phyloP scores from a whole-genome alignment of 2,113 vertebrate genomes.

The Malurus alboscapulatus region DNA sequence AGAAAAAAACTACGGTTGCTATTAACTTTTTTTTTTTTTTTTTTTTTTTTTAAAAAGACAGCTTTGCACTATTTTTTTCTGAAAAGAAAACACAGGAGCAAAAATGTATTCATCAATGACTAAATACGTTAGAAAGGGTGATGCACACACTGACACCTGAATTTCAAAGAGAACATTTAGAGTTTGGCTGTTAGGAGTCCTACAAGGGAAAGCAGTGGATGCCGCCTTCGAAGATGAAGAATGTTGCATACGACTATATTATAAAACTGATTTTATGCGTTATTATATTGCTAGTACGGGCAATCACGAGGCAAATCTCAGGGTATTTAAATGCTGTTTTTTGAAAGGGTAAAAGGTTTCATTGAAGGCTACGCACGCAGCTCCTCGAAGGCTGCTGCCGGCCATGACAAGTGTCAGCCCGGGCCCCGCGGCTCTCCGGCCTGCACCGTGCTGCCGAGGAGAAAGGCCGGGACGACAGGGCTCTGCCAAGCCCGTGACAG shows the following conservation, averaged over 20 bases:
- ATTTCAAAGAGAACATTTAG: fast-evolving
- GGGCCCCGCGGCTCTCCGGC: fast-evolving
- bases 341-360: too few species aligned
- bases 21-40: neutral
- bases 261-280: fast-evolving
- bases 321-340: neutral
- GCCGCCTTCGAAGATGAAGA: fast-evolving
- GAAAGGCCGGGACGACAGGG: too few species aligned
- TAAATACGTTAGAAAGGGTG: fast-evolving
- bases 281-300: fast-evolving
- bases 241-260: fast-evolving
- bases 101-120: fast-evolving
- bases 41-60: neutral
- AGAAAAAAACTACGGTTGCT: neutral
- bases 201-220: fast-evolving
- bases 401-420: fast-evolving
- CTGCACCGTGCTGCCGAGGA: fast-evolving
- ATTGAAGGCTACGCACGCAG: neutral
- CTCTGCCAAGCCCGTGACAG: fast-evolving
- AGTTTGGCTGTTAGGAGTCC: fast-evolving
- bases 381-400: fast-evolving
- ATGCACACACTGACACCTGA: fast-evolving
- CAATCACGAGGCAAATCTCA: neutral
- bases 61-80: neutral
- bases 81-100: neutral